Base-by-base conservation (phyloP, 53 echinoderm and acorn worm species). In the Astropecten irregularis region DNA sequence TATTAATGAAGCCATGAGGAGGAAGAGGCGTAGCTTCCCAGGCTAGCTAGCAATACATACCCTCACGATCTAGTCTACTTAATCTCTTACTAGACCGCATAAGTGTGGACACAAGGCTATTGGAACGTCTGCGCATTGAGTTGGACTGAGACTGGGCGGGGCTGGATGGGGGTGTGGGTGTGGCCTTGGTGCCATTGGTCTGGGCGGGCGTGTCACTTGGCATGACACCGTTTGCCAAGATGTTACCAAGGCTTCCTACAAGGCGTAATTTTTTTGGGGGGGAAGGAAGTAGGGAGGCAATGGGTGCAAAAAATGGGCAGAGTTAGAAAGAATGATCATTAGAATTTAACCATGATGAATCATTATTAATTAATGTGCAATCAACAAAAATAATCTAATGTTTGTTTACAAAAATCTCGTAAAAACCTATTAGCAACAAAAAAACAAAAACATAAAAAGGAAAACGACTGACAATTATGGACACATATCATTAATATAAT, bases 71-170 rank as follows among this genome's bases (percentile, higher is more conserved):
- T 60, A 53, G 83, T 61, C 55, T 79, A 79, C 79, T 79, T 79
- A 29, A 83, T 69, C 88, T 81, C 82, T 89, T 90, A 57, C 94
- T 88, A 55, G 88, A 89, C 61, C 90, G 73, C 56, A 90, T 90
- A 26, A 94, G 82, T 20, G 94, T 88, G 61, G 94, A 86, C 14
- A 94, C 94, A 49, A 84, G 91, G 68, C 91, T 83, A 49, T 79
- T 79, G 79, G 79, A 79, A 5, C 79, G 79, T 79, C 79, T 79
- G 62, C 79, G 79, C 63, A 79, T 46, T 39, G 79, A n/a, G 62
- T 62, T 74, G 74, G 74, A 39, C 19, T 64, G 35, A 36, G 68
- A 68, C 68, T 68, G 64, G 64, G 35, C 64, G 51, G 50, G 79
- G 79, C 57, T 57, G 47, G 79, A 57, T 32, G 57, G 56, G 57